Evolutionary conservation across 2,888 invertebrate genomes (phyloP), one percentile per base, ranked within the genome.

Genomic region (Cheilosia variabilis): DNA sequence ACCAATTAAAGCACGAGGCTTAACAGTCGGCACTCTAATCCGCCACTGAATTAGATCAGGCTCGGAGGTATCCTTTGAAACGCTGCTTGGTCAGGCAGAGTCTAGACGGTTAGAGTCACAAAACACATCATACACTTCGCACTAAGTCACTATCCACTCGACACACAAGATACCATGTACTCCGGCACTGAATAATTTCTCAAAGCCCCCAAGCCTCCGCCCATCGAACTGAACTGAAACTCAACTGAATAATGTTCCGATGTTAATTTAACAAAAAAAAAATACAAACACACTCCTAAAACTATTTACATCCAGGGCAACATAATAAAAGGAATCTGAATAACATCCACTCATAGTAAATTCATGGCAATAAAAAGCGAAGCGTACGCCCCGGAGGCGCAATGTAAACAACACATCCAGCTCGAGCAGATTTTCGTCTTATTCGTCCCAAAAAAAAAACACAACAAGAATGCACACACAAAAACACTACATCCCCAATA

Each of bases 401-500:
- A 60, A 76, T 84, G 79, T 84, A 65, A 80, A 75, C 84, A 84
- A 65, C 75, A 79, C 69, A 79, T 79, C 72, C 68, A 31, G 37
- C 19, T 63, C 63, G n/a, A 80, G 58, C 53, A 75, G 75, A 79
- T 80, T 76, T 80, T 80, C 75, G 47, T 75, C 80, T 76, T 80
- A 84, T 68, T 83, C 68, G 4, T 13, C 55, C 37, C 47, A 13
- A 73, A 10, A 4, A 45, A 66, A 65, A 22, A 22, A 22, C 19
- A 53, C 37, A 34, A 27, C 41, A 37, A 68, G 65, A 15, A 65
- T 27, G 27, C 27, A 71, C 31, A 43, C 43, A 77, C 27, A 27
- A 27, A 66, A 65, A 58, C 58, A 57, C 57, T 69, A 66, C 9
- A 7, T 58, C 50, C 34, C 13, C 62, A 58, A 79, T 63, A 71